Conservation (phyloP, 2,797 vertebrate species). For the Hypotaenidia philippensis region DNA sequence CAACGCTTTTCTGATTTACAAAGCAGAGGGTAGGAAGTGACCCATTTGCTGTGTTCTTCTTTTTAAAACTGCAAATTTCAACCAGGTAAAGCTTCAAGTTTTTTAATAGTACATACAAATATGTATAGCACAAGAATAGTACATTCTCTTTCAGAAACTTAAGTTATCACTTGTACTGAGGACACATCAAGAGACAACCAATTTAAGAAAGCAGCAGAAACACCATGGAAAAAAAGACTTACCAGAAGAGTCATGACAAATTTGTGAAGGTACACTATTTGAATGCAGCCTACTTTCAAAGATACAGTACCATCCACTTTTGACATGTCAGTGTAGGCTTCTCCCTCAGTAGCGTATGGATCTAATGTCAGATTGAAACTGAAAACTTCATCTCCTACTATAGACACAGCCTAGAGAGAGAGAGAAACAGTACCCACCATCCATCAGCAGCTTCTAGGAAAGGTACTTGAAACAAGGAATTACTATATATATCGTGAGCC, state of each 20-base stretch:
- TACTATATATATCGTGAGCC: neutral
- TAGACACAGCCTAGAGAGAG: slow-evolving; percentile 90
- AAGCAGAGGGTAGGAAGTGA: neutral
- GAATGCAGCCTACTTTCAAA: slow-evolving; percentile 92
- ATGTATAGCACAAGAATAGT: too few relatives aligned
- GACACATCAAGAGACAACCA: neutral
- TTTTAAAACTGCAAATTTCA: neutral
- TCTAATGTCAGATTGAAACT: slow-evolving; percentile 90
- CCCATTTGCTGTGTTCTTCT: neutral
- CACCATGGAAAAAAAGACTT: slow-evolving; percentile 47
- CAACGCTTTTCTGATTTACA: neutral
- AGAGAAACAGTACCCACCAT: neutral
- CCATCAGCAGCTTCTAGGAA: neutral
- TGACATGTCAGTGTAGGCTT: slow-evolving; percentile 88
- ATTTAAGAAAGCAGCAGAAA: neutral
- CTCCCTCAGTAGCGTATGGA: slow-evolving; percentile 88
- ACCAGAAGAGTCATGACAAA: slow-evolving; percentile 93
- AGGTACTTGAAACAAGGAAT: neutral
- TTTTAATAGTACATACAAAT: fast-evolving
- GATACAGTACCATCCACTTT: slow-evolving; percentile 90
- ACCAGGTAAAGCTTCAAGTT: neutral
- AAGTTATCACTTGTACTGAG: neutral
- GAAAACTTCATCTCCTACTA: slow-evolving; percentile 95
- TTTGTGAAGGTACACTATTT: slow-evolving; percentile 93
- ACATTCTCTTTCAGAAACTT: neutral